Base-by-base conservation (phyloP, 2,888 invertebrate species). In the Girardia tigrina region DNA sequence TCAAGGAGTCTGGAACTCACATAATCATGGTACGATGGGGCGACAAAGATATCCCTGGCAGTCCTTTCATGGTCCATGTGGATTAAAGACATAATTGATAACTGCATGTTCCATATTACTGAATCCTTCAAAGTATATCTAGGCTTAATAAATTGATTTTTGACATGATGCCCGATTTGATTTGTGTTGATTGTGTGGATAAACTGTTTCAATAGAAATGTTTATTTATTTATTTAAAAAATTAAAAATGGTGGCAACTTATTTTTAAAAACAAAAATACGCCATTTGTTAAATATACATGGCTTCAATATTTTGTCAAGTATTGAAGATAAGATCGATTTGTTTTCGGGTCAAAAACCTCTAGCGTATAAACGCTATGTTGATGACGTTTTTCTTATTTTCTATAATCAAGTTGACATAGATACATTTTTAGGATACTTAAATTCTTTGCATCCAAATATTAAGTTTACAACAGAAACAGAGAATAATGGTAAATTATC, bases 21-120 rank as follows among this genome's bases (percentile, higher is more conserved):
- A 90, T 94, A 82, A 88, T 95, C 81, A 89, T 94, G 82, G 90
- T 94, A 80, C 94, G 93, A 86, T 95, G 94, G 94, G 95, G 95
- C 73, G 94, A 95, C 79, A 93, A 94, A 76, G 92, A 95, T 86
- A 91, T 95, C 86, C 94, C 94, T 80, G 94, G 94, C 80, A 94
- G 93, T 80, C 95, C 95, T 77, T 95, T 90, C 88, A 77, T 79
- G 42, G 77, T 81, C 71, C 78, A 77, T 56, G 81, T 81, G 23
- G 56, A 56, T 16, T 56, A 23, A 56, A 12, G n/a, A 56, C 56
- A 56, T 20, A 20, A 20, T 20, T 56, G 23, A 8, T 56, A 23
- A 56, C 56, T 56, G 56, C 56, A 56, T 56, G 56, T 12, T 56
- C 56, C 56, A 56, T 20, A 20, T 56, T 56, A 56, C 56, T 56